Evolutionary conservation across 2,888 invertebrate species (phyloP).

Genomic region (Arenicola marina): DNA sequence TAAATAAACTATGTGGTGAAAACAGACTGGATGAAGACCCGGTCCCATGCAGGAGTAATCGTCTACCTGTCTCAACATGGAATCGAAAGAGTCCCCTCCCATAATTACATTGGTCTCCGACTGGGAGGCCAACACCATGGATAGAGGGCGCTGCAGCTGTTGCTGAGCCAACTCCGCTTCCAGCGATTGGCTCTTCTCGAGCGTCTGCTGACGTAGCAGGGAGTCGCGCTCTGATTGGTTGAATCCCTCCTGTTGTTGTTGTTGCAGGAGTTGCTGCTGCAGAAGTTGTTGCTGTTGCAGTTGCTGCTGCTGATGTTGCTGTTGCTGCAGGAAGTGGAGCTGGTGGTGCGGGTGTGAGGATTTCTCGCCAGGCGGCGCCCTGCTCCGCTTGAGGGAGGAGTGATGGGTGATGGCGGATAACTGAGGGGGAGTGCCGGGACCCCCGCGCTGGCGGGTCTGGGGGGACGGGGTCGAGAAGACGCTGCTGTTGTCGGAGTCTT

Average conservation of each 20-base stretch:
- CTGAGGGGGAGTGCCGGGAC: constrained; percentile 26
- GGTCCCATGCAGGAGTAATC: no score
- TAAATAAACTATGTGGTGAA: no score
- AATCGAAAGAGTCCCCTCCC: no score
- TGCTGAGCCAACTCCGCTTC: constrained; percentile 60
- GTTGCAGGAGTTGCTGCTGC: background rate
- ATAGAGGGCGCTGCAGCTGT: constrained; percentile 59
- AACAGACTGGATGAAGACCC: no score
- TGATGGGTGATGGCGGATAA: constrained; percentile 62
- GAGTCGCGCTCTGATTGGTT: no score
- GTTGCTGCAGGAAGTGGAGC: no score
- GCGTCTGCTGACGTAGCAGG: constrained; percentile 62
- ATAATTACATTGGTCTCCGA: constrained; percentile 55
- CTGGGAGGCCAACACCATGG: constrained; percentile 58
- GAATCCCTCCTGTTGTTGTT: constrained; percentile 10
- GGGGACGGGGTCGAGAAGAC: constrained; percentile 46
- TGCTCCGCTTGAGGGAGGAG: constrained; percentile 64
- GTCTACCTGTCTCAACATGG: no score
- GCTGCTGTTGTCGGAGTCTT: constrained; percentile 54
- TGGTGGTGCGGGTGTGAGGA: background rate
- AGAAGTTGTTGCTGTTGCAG: no score
- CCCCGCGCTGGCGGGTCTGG: constrained; percentile 27
- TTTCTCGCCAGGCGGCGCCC: constrained; percentile 38
- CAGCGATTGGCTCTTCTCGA: constrained; percentile 61
- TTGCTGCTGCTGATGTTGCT: background rate